A percentile compares a stretch with the other conserved stretches of the same genome.
These are phyloP conservation scores for Bovichtus diacanthus DNA, from an alignment of 2,797 vertebrate species.

Conservation along the genomic window DNA sequence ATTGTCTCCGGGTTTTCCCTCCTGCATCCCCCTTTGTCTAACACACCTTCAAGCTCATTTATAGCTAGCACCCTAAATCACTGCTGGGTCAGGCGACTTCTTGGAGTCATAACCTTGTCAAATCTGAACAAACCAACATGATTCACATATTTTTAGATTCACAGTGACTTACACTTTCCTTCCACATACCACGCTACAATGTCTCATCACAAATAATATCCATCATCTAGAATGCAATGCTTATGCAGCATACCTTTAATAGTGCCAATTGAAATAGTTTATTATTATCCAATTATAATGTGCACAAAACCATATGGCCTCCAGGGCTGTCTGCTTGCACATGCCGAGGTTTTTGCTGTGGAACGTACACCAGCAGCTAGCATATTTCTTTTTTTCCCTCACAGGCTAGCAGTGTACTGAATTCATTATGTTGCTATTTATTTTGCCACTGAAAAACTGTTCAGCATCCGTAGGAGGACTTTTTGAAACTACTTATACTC, in stretches of 20 bases:
- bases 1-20: slow-evolving; percentile 11
- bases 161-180: not conserved
- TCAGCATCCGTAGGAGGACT: too few species aligned
- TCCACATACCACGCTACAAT: not conserved
- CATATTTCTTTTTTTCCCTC: too few species aligned
- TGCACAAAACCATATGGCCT: too few species aligned
- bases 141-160: not conserved
- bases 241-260: not conserved
- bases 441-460: too few species aligned
- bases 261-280: too few species aligned
- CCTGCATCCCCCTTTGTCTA: slow-evolving; percentile 4
- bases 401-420: too few species aligned
- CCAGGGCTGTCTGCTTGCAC: too few species aligned
- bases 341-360: too few species aligned
- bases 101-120: not conserved
- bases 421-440: too few species aligned
- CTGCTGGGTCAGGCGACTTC: rapidly evolving
- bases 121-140: not conserved
- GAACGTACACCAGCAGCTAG: too few species aligned
- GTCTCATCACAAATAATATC: not conserved
- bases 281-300: too few species aligned
- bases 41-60: slow-evolving; percentile 3
- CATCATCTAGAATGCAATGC: not conserved
- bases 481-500: too few species aligned
- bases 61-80: slow-evolving; percentile 9